Conservation (phyloP, 2,797 vertebrate genomes). For the Silurus aristotelis region DNA sequence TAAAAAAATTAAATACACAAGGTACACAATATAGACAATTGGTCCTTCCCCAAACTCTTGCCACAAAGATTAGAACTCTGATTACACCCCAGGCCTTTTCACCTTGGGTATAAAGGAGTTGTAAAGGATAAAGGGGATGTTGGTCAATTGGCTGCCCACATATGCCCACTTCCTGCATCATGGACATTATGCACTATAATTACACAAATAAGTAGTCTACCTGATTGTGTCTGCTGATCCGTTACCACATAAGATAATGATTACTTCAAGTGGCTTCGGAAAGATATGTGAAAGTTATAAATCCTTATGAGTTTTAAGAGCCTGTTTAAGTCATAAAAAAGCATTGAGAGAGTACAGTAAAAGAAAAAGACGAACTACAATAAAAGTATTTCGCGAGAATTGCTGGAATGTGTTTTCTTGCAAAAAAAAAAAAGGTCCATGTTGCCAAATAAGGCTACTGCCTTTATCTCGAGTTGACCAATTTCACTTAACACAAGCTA, state of each 20-base stretch:
- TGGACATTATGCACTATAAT: not conserved
- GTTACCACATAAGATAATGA: not conserved
- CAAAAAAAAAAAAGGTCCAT: conserved; percentile 20
- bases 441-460: conserved; percentile 24
- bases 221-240: not conserved
- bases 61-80: too few species aligned
- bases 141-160: too few species aligned
- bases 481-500: conserved; percentile 33
- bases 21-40: too few species aligned
- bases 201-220: not conserved
- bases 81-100: too few species aligned
- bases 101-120: too few species aligned
- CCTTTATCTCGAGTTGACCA: conserved; percentile 28
- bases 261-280: not conserved
- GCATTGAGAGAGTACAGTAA: not conserved
- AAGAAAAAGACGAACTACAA: not conserved
- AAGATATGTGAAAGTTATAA: not conserved
- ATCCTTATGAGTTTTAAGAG: not conserved
- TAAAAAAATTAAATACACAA: too few species aligned
- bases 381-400: not conserved
- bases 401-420: conserved; percentile 13
- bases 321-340: not conserved
- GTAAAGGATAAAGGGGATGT: too few species aligned
- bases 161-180: not conserved
- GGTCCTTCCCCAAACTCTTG: too few species aligned